These are phyloP conservation scores for Peromyscus polionotus DNA, from an alignment of 2,113 vertebrate genomes.

Conservation along the genomic window DNA sequence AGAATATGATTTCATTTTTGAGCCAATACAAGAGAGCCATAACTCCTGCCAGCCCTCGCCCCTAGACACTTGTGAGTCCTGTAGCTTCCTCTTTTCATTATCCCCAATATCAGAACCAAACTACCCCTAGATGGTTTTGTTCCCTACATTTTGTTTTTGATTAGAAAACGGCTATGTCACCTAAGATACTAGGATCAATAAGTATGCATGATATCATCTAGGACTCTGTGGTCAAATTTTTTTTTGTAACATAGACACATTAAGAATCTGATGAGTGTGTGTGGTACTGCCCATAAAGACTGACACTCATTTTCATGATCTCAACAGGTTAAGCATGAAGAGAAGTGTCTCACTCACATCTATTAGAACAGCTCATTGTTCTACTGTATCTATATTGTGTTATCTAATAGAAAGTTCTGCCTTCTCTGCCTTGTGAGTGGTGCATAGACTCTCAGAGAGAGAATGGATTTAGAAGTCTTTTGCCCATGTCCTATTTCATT, in stretches of 20 bases:
- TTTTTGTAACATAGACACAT: neutral
- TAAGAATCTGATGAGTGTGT: neutral
- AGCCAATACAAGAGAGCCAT: neutral
- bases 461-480: neutral
- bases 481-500: neutral
- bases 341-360: neutral
- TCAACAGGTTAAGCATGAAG: neutral
- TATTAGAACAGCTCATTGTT: neutral
- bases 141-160: neutral
- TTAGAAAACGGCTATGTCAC: neutral
- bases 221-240: neutral
- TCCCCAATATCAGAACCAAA: neutral
- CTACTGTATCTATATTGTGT: neutral
- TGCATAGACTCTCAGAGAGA: neutral
- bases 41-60: neutral
- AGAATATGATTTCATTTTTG: constrained; percentile 7
- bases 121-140: neutral
- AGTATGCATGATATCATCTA: neutral
- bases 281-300: neutral
- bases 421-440: neutral
- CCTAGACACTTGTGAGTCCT: neutral
- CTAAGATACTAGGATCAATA: neutral
- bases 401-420: neutral
- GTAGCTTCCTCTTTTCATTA: neutral
- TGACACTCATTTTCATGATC: neutral